phyloP scores from a whole-genome alignment of 2,888 invertebrate genomes.

The Heliothis peltigera region DNA sequence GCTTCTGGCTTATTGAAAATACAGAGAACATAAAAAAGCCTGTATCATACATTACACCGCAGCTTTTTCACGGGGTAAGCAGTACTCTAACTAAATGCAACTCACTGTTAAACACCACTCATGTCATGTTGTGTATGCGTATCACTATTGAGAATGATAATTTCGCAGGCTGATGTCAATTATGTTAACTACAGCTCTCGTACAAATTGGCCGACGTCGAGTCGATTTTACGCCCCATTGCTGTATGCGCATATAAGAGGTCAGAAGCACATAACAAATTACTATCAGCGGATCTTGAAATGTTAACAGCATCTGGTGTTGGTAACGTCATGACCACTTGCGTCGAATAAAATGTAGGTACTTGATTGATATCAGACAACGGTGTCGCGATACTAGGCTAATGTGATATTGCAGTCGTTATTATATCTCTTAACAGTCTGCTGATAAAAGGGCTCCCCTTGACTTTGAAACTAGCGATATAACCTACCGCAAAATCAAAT shows the following conservation, averaged over 20 bases:
- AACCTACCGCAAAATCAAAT: background rate
- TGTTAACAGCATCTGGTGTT: slow-evolving; percentile 40
- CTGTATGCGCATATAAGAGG: slow-evolving; percentile 24
- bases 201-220: slow-evolving; percentile 32
- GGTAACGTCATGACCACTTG: slow-evolving; percentile 20
- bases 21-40: background rate
- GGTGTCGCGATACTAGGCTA: slow-evolving; percentile 19
- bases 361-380: slow-evolving; percentile 25
- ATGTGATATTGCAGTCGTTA: background rate
- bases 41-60: background rate
- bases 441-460: slow-evolving; percentile 14
- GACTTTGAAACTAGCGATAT: background rate
- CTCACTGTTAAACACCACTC: slow-evolving; percentile 9
- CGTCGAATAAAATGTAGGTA: slow-evolving; percentile 20
- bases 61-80: slow-evolving; percentile 20
- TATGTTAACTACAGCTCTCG: slow-evolving; percentile 33
- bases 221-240: slow-evolving; percentile 32
- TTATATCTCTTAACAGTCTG: slow-evolving; percentile 16
- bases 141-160: slow-evolving; percentile 34
- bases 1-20: background rate
- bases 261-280: slow-evolving; percentile 23
- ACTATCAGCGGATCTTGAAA: slow-evolving; percentile 35
- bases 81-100: slow-evolving; percentile 1
- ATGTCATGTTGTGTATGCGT: background rate
- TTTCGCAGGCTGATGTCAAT: slow-evolving; percentile 37